These are phyloP conservation scores for Streblospio benedicti DNA, from an alignment of 1,140 invertebrate species.

Conservation along the genomic window DNA sequence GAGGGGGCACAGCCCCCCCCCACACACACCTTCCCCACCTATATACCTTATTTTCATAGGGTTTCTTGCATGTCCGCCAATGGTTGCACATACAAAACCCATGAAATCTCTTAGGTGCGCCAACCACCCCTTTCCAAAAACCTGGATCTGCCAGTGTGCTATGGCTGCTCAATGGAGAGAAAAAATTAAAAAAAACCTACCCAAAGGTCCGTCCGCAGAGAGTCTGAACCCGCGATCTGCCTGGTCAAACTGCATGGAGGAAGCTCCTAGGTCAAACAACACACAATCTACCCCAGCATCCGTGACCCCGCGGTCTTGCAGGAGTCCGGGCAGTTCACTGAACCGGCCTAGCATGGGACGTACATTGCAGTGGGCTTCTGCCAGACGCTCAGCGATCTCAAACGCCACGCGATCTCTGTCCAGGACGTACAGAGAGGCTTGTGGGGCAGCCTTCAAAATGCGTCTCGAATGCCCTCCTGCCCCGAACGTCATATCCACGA, in stretches of 20 bases:
- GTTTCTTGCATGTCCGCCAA: too few species aligned
- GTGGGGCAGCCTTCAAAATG: constrained; percentile 53
- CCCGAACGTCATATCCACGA: constrained; percentile 68
- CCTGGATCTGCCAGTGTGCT: too few species aligned
- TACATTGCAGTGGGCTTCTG: constrained; percentile 48
- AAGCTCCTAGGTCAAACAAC: constrained; percentile 89
- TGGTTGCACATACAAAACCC: too few species aligned
- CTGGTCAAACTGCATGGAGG: constrained; percentile 86
- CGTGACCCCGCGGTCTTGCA: constrained; percentile 54
- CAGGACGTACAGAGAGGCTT: constrained; percentile 63
- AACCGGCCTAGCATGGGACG: constrained; percentile 74
- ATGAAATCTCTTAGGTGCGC: too few species aligned
- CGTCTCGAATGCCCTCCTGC: constrained; percentile 72
- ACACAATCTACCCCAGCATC: constrained; percentile 71
- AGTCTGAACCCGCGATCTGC: constrained; percentile 75
- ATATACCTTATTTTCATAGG: too few species aligned
- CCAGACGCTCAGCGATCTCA: constrained; percentile 53
- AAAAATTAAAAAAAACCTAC: too few species aligned
- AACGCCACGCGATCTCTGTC: constrained; percentile 78
- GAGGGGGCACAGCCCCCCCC: too few species aligned
- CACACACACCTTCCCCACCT: too few species aligned
- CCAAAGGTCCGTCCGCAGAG: constrained; percentile 72
- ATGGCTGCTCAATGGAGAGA: too few species aligned
- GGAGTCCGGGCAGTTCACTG: constrained; percentile 68
- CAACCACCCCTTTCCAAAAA: too few species aligned